Evolutionary conservation across 2,113 vertebrate genomes (phyloP).

Genomic region (Myocastor coypus): DNA sequence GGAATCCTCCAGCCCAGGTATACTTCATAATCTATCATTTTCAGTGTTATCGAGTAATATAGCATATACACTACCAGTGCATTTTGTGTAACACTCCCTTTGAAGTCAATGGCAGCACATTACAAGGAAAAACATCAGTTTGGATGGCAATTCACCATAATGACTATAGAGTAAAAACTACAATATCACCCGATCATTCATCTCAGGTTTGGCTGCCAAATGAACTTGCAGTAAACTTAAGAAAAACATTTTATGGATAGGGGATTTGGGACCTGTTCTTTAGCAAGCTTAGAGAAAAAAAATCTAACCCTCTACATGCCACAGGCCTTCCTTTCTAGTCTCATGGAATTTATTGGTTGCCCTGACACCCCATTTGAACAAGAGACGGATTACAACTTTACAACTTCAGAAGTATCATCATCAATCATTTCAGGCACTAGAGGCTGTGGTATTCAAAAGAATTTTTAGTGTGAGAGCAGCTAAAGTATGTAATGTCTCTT

Average conservation of each 20-base stretch:
- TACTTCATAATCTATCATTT: not conserved
- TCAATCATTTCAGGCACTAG: slow-evolving; percentile 70
- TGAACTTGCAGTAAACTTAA: not conserved
- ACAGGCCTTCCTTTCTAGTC: slow-evolving; percentile 51
- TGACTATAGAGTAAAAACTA: not conserved
- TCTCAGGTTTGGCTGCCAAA: not conserved
- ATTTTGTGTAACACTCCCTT: not conserved
- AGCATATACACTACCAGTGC: not conserved
- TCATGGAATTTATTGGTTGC: slow-evolving; percentile 62
- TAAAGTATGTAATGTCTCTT: slow-evolving; percentile 49
- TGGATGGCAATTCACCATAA: not conserved
- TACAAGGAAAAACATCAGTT: not conserved
- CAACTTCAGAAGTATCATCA: slow-evolving; percentile 68
- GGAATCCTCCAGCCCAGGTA: not conserved
- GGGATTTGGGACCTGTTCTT: slow-evolving; percentile 25
- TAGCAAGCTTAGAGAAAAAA: slow-evolving; percentile 31
- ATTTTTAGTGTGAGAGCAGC: not conserved
- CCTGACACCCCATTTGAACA: slow-evolving; percentile 71
- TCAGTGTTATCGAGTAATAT: not conserved
- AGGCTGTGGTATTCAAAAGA: slow-evolving; percentile 62
- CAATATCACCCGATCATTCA: slow-evolving; percentile 13
- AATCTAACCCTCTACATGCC: slow-evolving; percentile 61
- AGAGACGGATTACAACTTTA: slow-evolving; percentile 75
- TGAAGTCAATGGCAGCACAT: not conserved
- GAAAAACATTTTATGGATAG: slow-evolving; percentile 24